Evolutionary conservation across 2,888 invertebrate genomes (phyloP).

Genomic region (Lacanobia oleracea): DNA sequence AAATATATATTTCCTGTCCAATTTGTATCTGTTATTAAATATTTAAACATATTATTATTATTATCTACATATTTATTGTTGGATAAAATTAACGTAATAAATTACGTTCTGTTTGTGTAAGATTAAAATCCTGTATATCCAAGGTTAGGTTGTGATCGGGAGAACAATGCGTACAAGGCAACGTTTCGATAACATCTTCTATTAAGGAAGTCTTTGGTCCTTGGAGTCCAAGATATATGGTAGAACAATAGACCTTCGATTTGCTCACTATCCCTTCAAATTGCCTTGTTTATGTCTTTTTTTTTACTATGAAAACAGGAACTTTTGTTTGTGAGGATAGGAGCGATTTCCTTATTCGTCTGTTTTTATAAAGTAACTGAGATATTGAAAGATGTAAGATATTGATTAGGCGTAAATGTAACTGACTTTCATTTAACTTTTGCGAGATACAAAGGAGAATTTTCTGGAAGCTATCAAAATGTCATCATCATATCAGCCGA

Average conservation of each 20-base stretch:
- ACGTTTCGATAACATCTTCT: slow-evolving; percentile 49
- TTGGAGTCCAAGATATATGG: slow-evolving; percentile 62
- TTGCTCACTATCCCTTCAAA: slow-evolving; percentile 47
- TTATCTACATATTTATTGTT: too few species aligned
- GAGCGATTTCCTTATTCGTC: not conserved
- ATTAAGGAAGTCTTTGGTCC: slow-evolving; percentile 51
- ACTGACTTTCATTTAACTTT: not conserved
- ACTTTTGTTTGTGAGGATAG: slow-evolving; percentile 6
- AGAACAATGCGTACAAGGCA: slow-evolving; percentile 40
- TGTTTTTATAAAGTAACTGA: too few species aligned
- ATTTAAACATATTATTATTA: too few species aligned
- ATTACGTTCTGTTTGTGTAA: not conserved
- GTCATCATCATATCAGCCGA: too few species aligned
- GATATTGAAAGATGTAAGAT: not conserved
- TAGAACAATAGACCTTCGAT: slow-evolving; percentile 57
- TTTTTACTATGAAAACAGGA: slow-evolving; percentile 24
- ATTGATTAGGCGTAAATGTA: not conserved
- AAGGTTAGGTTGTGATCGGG: slow-evolving; percentile 29
- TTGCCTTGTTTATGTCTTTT: slow-evolving; percentile 40
- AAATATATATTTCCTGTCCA: too few species aligned
- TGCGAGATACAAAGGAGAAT: too few species aligned
- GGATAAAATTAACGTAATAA: too few species aligned
- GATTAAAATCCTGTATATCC: slow-evolving; percentile 5
- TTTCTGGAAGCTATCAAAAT: too few species aligned
- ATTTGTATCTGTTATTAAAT: too few species aligned